A percentile compares a stretch with the other conserved stretches of the same genome.
Evolutionary conservation across 2,797 vertebrate species (phyloP).

Genomic region (Danionella dracula): DNA sequence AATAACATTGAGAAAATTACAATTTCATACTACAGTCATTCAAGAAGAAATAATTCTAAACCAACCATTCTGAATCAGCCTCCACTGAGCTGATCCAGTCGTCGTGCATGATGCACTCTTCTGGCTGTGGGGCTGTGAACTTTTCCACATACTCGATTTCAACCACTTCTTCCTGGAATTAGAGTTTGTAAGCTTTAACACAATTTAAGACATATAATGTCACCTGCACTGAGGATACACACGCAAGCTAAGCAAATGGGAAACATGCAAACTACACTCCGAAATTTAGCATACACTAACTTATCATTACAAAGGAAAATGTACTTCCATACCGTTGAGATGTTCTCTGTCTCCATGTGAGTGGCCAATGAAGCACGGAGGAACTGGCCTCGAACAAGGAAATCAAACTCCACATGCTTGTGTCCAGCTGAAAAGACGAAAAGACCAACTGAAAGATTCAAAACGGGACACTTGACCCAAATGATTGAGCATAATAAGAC

Average conservation of each 20-base stretch:
- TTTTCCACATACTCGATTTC: slow-evolving; percentile 93
- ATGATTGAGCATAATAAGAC: too few relatives aligned
- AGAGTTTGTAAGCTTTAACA: too few relatives aligned
- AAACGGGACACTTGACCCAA: background rate
- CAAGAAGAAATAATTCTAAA: background rate
- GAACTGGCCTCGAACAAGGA: slow-evolving; percentile 91
- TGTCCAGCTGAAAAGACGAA: slow-evolving; percentile 71
- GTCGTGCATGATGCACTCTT: slow-evolving; percentile 94
- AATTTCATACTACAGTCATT: too few relatives aligned
- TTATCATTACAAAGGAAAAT: background rate
- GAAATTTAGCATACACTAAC: too few relatives aligned
- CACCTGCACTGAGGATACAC: too few relatives aligned
- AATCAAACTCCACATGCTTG: slow-evolving; percentile 92
- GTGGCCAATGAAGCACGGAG: slow-evolving; percentile 76
- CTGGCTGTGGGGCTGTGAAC: slow-evolving; percentile 87
- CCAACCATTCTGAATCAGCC: slow-evolving; percentile 84
- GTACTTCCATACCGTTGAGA: slow-evolving; percentile 78
- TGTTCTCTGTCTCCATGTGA: slow-evolving; percentile 87
- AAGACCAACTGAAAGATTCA: background rate
- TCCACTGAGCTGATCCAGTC: slow-evolving; percentile 94
- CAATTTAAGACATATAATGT: too few relatives aligned
- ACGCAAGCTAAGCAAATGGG: too few relatives aligned
- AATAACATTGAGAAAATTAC: too few relatives aligned
- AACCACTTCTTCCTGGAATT: slow-evolving; percentile 89
- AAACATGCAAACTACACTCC: too few relatives aligned